Conservation (phyloP, 2,888 invertebrate genomes). For the Exocentrus adspersus region DNA sequence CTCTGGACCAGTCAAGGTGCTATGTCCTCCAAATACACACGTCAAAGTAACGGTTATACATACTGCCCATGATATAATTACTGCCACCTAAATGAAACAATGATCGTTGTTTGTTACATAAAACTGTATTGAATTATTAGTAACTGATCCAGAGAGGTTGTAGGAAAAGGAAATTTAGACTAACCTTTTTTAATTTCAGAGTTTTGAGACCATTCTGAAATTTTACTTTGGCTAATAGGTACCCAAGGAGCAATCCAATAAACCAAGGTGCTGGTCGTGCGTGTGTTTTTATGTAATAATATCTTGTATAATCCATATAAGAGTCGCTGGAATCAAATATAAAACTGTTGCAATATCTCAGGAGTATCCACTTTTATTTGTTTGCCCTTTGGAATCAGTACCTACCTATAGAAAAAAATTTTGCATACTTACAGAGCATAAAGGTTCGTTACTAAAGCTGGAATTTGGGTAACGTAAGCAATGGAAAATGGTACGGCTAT, state of each 20-base stretch:
- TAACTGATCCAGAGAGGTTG: no score
- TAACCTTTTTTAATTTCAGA: constrained; percentile 20
- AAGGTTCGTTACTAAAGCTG: constrained; percentile 38
- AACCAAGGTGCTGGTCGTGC: constrained; percentile 47
- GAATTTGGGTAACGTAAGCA: constrained; percentile 39
- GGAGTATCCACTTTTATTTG: no score
- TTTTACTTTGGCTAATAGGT: constrained; percentile 39
- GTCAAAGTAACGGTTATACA: constrained; percentile 27
- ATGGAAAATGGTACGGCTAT: constrained; percentile 35
- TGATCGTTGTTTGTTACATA: no score
- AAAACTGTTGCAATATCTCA: no score
- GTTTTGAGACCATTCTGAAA: neutral
- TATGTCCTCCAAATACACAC: constrained; percentile 44
- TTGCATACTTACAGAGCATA: constrained; percentile 10
- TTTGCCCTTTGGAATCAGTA: neutral
- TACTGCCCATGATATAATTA: constrained; percentile 5
- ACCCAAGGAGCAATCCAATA: constrained; percentile 47
- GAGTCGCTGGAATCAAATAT: no score
- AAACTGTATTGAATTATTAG: no score
- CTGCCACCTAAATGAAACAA: constrained; percentile 14
- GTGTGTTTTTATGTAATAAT: constrained; percentile 44
- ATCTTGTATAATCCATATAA: constrained; percentile 22
- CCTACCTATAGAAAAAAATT: neutral
- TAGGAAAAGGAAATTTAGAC: no score
- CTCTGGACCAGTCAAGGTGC: constrained; percentile 33